Evolutionary conservation across 2,113 vertebrate genomes (phyloP), one percentile per base, ranked within the genome.

Genomic region (Protomyctophum bolini): DNA sequence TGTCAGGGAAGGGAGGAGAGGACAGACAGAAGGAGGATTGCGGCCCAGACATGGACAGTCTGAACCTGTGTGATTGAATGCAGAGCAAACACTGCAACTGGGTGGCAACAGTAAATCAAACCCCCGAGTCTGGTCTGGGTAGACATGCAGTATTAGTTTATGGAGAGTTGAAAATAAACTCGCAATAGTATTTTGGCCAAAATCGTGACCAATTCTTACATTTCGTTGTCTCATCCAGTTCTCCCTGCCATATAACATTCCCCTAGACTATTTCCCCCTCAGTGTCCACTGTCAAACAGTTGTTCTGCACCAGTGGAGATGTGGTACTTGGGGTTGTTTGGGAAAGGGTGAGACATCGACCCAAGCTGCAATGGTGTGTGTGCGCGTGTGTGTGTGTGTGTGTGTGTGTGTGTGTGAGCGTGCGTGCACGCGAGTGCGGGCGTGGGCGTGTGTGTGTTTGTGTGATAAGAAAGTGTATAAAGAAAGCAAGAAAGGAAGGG

Each of bases 301-400:
- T 29, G 28, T 4, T 14, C 6, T 66, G 58, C 48, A 8, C 63
- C 8, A 11, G 48, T 58, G 45, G 50, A 66, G 73, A 74, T 57
- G 58, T 28, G 58, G 58, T 61, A 28, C 63, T 55, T 55, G 72
- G 63, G 66, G 46, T 55, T 62, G 47, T 62, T 61, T 29, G 63
- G 45, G 11, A 8, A 45, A 33, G 67, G 57, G 51, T 48, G 12
- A 51, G 58, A 59, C 63, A 47, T 41, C 33, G 33, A 41, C 33
- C 33, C 33, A 41, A 41, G 33, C 55, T 49, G 6, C 33, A 41
- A 41, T 41, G 33, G 33, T 41, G 5, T 41, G 33, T 41, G 33
- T 41, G 33, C 4, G 33, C 4, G 33, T 41, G 33, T 41, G 33
- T 41, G 33, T 41, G 5, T 41, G 33, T 41, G 33, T 41, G 33